A percentile compares a stretch with the other conserved stretches of the same genome.
phyloP scores from a whole-genome alignment of 2,888 invertebrate species.

The Caenorhabditis wallacei region DNA sequence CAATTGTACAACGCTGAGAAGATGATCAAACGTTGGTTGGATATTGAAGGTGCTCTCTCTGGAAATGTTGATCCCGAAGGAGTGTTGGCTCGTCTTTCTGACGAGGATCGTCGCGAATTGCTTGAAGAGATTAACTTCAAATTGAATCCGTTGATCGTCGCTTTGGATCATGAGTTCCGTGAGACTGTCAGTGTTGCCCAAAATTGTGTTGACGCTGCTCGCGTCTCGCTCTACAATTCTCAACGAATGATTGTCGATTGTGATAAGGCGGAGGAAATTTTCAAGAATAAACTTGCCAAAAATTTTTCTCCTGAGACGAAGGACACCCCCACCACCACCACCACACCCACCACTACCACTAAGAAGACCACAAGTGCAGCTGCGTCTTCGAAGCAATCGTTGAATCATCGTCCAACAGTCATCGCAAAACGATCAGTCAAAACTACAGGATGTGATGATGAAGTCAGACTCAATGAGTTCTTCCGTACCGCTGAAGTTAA shows the following conservation, averaged over 20 bases:
- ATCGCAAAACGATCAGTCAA: constrained; percentile 60
- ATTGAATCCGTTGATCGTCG: constrained; percentile 40
- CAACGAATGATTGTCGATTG: constrained; percentile 34
- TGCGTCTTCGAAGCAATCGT: constrained; percentile 35
- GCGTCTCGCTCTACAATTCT: constrained; percentile 13
- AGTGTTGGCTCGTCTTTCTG: constrained; percentile 35
- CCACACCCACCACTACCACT: too few species aligned
- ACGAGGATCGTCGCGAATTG: constrained; percentile 37
- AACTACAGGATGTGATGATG: not conserved
- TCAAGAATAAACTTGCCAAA: constrained; percentile 36
- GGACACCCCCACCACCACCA: too few species aligned
- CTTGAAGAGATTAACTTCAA: constrained; percentile 51
- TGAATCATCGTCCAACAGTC: constrained; percentile 44
- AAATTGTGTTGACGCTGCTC: constrained; percentile 18
- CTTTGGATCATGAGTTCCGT: constrained; percentile 55
- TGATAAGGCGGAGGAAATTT: constrained; percentile 22
- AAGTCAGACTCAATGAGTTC: constrained; percentile 5
- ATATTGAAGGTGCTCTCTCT: constrained; percentile 39
- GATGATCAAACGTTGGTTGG: constrained; percentile 46
- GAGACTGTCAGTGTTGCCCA: constrained; percentile 49
- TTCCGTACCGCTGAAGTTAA: not conserved
- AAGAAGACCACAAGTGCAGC: constrained; percentile 47
- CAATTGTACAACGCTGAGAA: constrained; percentile 14
- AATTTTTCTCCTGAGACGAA: too few species aligned
- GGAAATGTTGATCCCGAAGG: constrained; percentile 36